A percentile compares a stretch with the other conserved stretches of the same genome.
Conservation (phyloP, 2,113 vertebrate genomes). For the Prionailurus viverrinus region DNA sequence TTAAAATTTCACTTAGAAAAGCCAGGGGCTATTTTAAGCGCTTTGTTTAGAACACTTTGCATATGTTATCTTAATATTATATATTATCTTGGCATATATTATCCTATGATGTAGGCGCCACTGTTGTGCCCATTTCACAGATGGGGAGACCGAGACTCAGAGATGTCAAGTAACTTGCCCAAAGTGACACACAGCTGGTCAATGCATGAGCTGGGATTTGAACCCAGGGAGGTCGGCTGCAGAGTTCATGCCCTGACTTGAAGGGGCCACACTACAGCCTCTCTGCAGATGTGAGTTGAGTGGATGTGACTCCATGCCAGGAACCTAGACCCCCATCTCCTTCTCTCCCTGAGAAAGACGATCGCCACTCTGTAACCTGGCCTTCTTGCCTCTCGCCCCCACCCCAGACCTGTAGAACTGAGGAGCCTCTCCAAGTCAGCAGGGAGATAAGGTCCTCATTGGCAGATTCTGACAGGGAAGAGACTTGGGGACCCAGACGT, state of each 20-base stretch:
- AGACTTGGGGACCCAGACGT: not conserved
- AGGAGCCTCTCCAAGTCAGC: not conserved
- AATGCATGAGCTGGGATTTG: not conserved
- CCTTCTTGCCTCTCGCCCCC: fast-evolving
- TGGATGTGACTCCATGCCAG: fast-evolving
- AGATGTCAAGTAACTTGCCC: not conserved
- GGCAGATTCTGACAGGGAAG: not conserved
- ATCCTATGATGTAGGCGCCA: not conserved
- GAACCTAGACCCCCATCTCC: not conserved
- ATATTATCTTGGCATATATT: too few relatives aligned
- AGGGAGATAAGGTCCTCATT: not conserved
- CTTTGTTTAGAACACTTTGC: not conserved
- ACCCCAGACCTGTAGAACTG: not conserved
- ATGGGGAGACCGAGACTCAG: not conserved
- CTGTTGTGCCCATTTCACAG: not conserved
- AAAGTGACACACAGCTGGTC: not conserved
- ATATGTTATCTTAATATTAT: too few relatives aligned
- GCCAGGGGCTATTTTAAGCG: not conserved
- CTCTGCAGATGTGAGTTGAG: not conserved
- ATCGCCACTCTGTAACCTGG: fast-evolving
- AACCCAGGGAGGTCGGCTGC: not conserved
- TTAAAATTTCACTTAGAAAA: not conserved
- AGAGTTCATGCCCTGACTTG: fast-evolving
- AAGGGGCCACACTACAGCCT: fast-evolving
- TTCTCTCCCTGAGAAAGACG: not conserved